Evolutionary conservation across 2,113 vertebrate species (phyloP), one percentile per base, ranked within the genome.

Genomic region (Lepisosteus osseus): DNA sequence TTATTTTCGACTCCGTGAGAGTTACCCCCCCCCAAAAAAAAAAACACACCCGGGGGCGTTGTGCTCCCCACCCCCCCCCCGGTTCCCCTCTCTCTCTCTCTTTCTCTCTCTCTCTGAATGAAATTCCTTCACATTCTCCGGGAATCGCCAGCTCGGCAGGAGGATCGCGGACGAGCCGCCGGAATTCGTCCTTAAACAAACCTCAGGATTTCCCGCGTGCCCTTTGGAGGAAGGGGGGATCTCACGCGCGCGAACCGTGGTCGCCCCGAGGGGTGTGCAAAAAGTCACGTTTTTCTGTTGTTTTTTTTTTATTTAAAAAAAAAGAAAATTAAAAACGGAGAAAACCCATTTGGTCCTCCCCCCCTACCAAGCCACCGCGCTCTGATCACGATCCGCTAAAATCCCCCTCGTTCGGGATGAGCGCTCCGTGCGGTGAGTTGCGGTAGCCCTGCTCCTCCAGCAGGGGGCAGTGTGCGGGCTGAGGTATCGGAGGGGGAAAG

Each of bases 101-200:
- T 29, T 1, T 29, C 1, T 29, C 29, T 29, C 51, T 79, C 83
- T 84, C 87, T 59, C 1, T 76, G 29, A 88, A 90, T 88, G 86
- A 87, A 86, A 87, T 89, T 88, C 87, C 86, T 88, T 17, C 88
- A 89, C 90, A 90, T 90, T 91, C 87, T 69, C 54, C 63, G 65
- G 72, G 67, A 74, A 56, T 55, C 44, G 57, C 59, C 65, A 13
- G 59, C 47, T 51, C 87, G 89, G 86, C 79, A 90, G 88, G 86
- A 86, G 85, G 86, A 88, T 86, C 87, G 86, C 82, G 67, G 83
- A 89, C 86, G 87, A 90, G 86, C 85, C 85, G 82, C 82, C 78
- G 85, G 86, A 89, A 90, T 91, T 87, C 85, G 85, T 86, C 29
- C 86, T 86, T 89, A 90, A 90, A 89, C 86, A 91, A 88, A 90